Evolutionary conservation across 1,140 invertebrate genomes (phyloP).

Genomic region (Adelges cooleyi): DNA sequence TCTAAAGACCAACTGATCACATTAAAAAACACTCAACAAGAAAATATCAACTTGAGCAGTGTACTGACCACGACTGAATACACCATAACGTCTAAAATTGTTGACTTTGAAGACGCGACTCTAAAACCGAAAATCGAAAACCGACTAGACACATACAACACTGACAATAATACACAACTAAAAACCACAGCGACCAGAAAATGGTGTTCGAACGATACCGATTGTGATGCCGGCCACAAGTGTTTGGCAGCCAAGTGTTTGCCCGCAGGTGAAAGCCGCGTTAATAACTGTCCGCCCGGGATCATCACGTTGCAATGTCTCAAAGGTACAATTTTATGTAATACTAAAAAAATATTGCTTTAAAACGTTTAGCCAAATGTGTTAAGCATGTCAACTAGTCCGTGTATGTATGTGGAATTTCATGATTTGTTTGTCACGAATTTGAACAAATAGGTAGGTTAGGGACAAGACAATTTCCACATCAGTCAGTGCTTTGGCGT

Average conservation of each 20-base stretch:
- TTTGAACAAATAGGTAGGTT: too few species aligned
- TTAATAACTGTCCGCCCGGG: slow-evolving; percentile 20
- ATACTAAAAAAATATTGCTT: slow-evolving; percentile 4
- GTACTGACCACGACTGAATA: slow-evolving; percentile 3
- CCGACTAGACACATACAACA: neutral
- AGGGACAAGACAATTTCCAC: neutral
- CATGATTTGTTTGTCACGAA: neutral
- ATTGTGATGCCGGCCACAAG: slow-evolving; percentile 17
- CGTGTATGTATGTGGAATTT: neutral
- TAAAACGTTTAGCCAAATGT: neutral
- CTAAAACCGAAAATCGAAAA: neutral
- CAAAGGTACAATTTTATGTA: slow-evolving; percentile 27
- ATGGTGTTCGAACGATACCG: slow-evolving; percentile 21
- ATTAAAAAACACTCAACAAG: too few species aligned
- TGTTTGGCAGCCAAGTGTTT: slow-evolving; percentile 25
- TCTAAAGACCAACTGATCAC: too few species aligned
- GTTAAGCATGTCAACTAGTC: neutral
- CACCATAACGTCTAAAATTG: neutral
- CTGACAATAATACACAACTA: neutral
- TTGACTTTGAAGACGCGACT: neutral
- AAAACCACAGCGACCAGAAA: slow-evolving; percentile 11
- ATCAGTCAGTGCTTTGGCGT: slow-evolving; percentile 26
- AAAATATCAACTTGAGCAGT: neutral
- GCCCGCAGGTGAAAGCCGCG: slow-evolving; percentile 16
- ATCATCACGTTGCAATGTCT: slow-evolving; percentile 25